These are phyloP conservation scores for Phengaris alcon DNA, from an alignment of 2,888 invertebrate species.

Conservation along the genomic window DNA sequence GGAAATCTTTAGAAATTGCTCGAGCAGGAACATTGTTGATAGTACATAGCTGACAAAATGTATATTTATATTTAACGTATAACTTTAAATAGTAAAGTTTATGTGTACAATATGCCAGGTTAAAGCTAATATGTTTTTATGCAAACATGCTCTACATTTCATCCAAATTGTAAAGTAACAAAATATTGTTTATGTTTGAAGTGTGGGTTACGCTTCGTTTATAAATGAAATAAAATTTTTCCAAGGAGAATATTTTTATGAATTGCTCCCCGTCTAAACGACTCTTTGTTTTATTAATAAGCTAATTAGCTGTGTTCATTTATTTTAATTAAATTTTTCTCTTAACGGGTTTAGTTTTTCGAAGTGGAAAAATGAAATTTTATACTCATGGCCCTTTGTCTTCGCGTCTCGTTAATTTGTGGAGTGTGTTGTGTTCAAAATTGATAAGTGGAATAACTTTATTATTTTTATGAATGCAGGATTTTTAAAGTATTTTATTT, in stretches of 20 bases:
- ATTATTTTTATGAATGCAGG: not conserved
- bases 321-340: slow-evolving; percentile 20
- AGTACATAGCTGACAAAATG: too few species aligned
- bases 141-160: not conserved
- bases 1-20: too few species aligned
- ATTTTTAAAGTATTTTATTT: not conserved
- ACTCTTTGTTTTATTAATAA: not conserved
- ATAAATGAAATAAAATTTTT: slow-evolving; percentile 1
- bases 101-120: too few species aligned
- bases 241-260: slow-evolving; percentile 6
- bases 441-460: not conserved
- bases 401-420: not conserved
- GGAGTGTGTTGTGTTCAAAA: not conserved
- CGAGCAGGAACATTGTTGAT: too few species aligned
- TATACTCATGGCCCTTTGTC: not conserved
- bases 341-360: not conserved
- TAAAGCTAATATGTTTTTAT: too few species aligned
- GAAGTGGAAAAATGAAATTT: slow-evolving; percentile 16
- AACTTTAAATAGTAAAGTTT: too few species aligned
- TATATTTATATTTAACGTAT: too few species aligned
- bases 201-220: not conserved
- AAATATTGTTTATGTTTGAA: not conserved
- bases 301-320: slow-evolving; percentile 22
- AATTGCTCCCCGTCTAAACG: slow-evolving; percentile 15
- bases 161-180: not conserved